Conservation (phyloP, 2,113 vertebrate genomes). For the Lethenteron reissneri region DNA sequence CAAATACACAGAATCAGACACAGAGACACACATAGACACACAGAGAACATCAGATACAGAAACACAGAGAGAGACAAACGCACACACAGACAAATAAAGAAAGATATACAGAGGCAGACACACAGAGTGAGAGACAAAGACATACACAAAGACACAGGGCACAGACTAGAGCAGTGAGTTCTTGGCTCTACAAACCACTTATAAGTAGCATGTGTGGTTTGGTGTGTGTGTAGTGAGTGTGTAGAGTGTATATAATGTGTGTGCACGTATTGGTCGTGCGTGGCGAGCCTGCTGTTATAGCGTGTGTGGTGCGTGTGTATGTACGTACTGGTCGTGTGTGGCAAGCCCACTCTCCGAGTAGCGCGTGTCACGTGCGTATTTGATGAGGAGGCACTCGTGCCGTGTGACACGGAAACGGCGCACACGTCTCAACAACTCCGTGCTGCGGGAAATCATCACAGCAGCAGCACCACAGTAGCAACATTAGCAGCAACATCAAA, state of each 20-base stretch:
- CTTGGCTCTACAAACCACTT: too few species aligned
- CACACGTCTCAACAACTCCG: conserved; percentile 68
- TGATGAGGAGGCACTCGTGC: conserved; percentile 61
- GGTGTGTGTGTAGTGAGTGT: too few species aligned
- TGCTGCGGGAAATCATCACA: conserved; percentile 25
- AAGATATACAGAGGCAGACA: neutral
- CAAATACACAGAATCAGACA: neutral
- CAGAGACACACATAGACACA: neutral
- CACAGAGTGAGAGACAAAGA: neutral
- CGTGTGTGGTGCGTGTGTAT: too few species aligned
- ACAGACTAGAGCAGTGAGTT: too few species aligned
- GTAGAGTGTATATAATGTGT: too few species aligned
- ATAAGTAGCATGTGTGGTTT: too few species aligned
- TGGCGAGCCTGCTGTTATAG: conserved; percentile 29
- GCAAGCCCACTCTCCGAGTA: conserved; percentile 37
- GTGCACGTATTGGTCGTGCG: conserved; percentile 50
- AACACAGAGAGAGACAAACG: neutral
- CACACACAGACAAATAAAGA: neutral
- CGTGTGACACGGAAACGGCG: conserved; percentile 69
- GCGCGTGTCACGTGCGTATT: conserved; percentile 64
- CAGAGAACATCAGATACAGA: neutral
- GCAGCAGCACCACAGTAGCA: too few species aligned
- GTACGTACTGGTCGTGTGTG: conserved; percentile 59
- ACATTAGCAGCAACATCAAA: too few species aligned
- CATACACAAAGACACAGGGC: too few species aligned